These are phyloP conservation scores for Seriola rivoliana DNA, from an alignment of 2,113 vertebrate genomes.

Conservation along the genomic window DNA sequence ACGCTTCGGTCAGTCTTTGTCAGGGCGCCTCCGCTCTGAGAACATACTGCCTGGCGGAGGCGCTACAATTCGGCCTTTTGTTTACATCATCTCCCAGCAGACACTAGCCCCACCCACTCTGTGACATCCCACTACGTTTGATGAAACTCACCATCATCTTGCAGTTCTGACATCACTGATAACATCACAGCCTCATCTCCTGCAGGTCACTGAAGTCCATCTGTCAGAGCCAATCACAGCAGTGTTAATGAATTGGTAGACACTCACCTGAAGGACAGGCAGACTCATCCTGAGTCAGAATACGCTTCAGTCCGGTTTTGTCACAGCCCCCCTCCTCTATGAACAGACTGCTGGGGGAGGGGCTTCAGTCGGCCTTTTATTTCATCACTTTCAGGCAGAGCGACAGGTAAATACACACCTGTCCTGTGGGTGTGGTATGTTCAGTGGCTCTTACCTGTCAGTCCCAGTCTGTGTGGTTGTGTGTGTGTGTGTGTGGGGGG, in stretches of 20 bases:
- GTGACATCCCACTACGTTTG: neutral
- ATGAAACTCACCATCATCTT: neutral
- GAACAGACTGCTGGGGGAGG: conserved; percentile 69
- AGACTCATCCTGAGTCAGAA: conserved; percentile 69
- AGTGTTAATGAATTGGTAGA: neutral
- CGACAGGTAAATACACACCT: neutral
- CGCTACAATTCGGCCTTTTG: conserved; percentile 88
- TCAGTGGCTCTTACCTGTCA: neutral
- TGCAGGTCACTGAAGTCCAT: neutral
- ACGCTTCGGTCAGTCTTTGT: conserved; percentile 84
- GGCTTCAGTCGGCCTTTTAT: conserved; percentile 85
- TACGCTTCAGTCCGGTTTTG: conserved; percentile 80
- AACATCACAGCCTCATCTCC: neutral
- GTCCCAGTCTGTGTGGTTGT: neutral
- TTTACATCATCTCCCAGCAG: conserved; percentile 82
- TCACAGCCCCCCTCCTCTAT: conserved; percentile 68
- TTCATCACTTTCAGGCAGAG: conserved; percentile 76
- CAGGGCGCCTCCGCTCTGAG: conserved; percentile 68
- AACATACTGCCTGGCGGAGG: conserved; percentile 71
- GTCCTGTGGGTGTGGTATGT: neutral
- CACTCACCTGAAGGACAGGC: neutral
- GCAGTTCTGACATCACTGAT: neutral
- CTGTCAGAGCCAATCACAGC: conserved; percentile 26
- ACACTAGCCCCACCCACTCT: neutral
- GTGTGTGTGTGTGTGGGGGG: too few species aligned